phyloP scores from a whole-genome alignment of 2,113 vertebrate genomes.

The Cephalopterus ornatus region DNA sequence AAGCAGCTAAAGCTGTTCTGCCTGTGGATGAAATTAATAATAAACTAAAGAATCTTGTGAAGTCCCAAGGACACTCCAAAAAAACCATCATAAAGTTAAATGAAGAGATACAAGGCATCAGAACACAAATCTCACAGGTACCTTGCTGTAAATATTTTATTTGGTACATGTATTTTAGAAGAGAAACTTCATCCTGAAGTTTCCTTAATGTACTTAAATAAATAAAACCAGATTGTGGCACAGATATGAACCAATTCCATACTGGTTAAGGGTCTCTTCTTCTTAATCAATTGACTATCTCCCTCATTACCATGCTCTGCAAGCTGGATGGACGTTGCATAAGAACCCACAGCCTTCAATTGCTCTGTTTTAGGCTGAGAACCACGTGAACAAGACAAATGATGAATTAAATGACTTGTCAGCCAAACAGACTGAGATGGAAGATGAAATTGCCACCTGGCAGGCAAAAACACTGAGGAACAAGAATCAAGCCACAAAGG shows the following conservation, averaged over 20 bases:
- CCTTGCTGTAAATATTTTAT: neutral
- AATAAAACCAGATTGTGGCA: neutral
- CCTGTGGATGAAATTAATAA: slow-evolving; percentile 59
- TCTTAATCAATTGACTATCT: neutral
- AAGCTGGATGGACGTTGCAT: neutral
- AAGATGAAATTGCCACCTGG: slow-evolving; percentile 63
- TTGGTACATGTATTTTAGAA: neutral
- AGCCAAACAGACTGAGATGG: slow-evolving; percentile 49
- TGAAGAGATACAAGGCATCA: slow-evolving; percentile 34
- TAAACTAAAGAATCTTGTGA: slow-evolving; percentile 65
- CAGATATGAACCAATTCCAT: neutral
- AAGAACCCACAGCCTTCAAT: slow-evolving; percentile 11
- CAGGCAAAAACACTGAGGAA: slow-evolving; percentile 73
- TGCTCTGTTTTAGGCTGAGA: slow-evolving; percentile 68
- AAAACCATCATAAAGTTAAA: slow-evolving; percentile 54
- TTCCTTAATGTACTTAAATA: neutral
- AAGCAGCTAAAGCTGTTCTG: slow-evolving; percentile 62
- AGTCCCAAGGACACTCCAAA: slow-evolving; percentile 65
- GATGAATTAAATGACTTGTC: slow-evolving; percentile 45
- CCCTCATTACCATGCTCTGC: neutral
- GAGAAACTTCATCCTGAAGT: neutral
- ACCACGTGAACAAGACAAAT: slow-evolving; percentile 60
- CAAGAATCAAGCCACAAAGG: slow-evolving; percentile 46
- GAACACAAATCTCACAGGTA: slow-evolving; percentile 71
- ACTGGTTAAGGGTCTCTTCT: neutral